Evolutionary conservation across 2,888 invertebrate species (phyloP), one percentile per base, ranked within the genome.

Genomic region (Nomada hirtipes): DNA sequence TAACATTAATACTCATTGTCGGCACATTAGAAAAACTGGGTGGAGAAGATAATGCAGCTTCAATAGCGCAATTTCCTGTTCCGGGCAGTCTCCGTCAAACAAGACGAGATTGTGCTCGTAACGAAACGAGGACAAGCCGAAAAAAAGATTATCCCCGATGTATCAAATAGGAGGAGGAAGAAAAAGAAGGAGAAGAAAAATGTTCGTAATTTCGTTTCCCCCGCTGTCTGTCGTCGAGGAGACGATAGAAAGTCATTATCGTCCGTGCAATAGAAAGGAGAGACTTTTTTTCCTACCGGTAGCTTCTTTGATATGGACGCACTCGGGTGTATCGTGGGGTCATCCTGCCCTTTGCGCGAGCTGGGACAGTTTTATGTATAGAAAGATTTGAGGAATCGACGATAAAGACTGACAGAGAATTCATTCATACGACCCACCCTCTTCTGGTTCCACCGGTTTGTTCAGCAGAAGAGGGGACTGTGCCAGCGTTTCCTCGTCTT

Each of bases 361-460:
- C 71, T 77, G 73, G 73, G 85, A 89, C 84, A 85, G 80, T 88
- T 89, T 88, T 87, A 83, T 89, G 82, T 80, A 83, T 86, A 86
- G 90, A 85, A 80, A 86, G 89, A 91, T 91, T 91, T 90, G 86
- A 89, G 87, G 88, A 90, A 91, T 89, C 86, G 78, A 76, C 86
- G 91, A 91, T 92, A 92, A 91, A 90, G 84, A 80, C 85, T 78
- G 65, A 92, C 91, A 92, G 91, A 88, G 91, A 88, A 88, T 90
- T 90, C 92, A 92, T 92, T 92, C 92, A 91, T 91, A 79, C 70
- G 74, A 73, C 67, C 76, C 76, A 42, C 67, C 64, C 71, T 50
- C 81, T 47, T 50, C 81, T 47, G 29, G n/a, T 4, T 42, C n/a
- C 61, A 61, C 36, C 29, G 52, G 63, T 29, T 60, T 55, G 20